Conservation (phyloP, 2,888 invertebrate species). For the Chironomus tentans region DNA sequence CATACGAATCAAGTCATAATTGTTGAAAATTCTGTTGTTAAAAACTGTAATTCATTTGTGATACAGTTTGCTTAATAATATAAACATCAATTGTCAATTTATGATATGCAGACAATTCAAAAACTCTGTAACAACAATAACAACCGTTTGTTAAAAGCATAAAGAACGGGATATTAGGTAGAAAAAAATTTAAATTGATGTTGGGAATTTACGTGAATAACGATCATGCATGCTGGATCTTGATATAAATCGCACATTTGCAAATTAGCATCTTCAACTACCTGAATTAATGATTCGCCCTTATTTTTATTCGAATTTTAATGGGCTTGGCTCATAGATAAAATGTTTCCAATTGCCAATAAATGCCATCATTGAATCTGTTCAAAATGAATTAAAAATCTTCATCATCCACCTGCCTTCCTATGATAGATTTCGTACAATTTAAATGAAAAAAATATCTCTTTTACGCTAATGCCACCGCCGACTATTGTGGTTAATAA, state of each 20-base stretch:
- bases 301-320: too few species aligned
- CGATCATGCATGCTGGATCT: neutral
- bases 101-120: constrained; percentile 19
- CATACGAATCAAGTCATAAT: too few species aligned
- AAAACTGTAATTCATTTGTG: too few species aligned
- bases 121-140: neutral
- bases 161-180: constrained; percentile 24
- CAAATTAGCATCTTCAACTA: neutral
- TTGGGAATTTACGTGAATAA: constrained; percentile 23
- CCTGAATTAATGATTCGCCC: neutral
- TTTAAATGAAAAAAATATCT: too few species aligned
- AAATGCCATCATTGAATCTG: too few species aligned
- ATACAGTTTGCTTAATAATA: too few species aligned
- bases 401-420: neutral
- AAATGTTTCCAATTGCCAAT: too few species aligned
- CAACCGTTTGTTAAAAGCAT: constrained; percentile 11
- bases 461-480: neutral
- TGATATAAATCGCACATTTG: too few species aligned
- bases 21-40: too few species aligned
- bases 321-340: too few species aligned
- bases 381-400: too few species aligned
- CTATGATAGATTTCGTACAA: too few species aligned
- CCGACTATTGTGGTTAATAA: neutral
- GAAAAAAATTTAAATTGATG: neutral
- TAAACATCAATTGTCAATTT: neutral